Conservation (phyloP, 2,888 invertebrate genomes). For the Ormyrus labotus region DNA sequence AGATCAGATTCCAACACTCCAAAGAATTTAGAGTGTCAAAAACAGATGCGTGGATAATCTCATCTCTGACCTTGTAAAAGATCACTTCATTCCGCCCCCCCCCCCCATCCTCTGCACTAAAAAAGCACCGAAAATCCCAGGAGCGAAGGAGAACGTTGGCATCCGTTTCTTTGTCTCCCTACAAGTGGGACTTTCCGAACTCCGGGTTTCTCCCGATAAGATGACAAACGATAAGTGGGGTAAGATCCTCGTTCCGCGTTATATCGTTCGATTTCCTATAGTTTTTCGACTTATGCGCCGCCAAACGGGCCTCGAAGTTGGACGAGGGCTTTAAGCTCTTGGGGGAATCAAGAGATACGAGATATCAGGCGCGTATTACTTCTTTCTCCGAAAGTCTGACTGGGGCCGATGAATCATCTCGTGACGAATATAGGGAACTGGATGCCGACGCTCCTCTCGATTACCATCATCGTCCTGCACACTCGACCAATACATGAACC, state of each 20-base stretch:
- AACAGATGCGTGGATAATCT: not conserved
- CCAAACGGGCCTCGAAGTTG: not conserved
- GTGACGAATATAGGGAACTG: not conserved
- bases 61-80: not conserved
- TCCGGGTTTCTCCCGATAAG: constrained; percentile 15
- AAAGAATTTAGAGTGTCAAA: not conserved
- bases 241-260: not conserved
- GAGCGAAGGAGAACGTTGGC: constrained; percentile 29
- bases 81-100: not conserved
- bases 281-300: not conserved
- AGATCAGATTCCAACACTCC: not conserved
- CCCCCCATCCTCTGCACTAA: not conserved
- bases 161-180: not conserved
- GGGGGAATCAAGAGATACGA: not conserved
- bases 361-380: constrained; percentile 3
- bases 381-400: not conserved
- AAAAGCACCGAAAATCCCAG: constrained; percentile 6
- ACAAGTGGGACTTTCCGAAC: constrained; percentile 1
- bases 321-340: not conserved
- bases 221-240: constrained; percentile 37
- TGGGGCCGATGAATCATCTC: constrained; percentile 24
- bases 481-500: not conserved
- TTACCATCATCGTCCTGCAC: constrained; percentile 8
- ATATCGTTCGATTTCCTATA: not conserved
- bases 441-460: constrained; percentile 10